Conservation (phyloP, 2,888 invertebrate genomes). For the Drosophila mimetica region DNA sequence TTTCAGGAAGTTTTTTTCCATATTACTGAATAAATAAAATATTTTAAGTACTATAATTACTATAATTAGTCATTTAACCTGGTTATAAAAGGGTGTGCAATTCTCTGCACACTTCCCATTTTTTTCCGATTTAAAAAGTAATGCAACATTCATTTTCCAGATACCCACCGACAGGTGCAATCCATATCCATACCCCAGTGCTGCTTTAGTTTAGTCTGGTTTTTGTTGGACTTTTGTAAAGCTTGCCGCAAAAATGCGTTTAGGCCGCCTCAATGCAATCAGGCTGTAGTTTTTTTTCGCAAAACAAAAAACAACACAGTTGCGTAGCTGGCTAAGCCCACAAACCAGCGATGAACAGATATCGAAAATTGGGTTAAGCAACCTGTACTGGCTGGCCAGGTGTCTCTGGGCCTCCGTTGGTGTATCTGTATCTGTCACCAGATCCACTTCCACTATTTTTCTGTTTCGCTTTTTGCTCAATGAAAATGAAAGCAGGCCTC, state of each 20-base stretch:
- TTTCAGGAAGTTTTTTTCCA: too few species aligned
- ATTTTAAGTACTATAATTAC: too few species aligned
- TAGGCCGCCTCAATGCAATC: constrained; percentile 41
- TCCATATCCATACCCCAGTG: constrained; percentile 22
- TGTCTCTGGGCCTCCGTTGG: constrained; percentile 28
- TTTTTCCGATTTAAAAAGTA: constrained; percentile 13
- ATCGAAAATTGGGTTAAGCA: constrained; percentile 74
- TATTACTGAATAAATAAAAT: too few species aligned
- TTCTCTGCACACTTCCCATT: not conserved
- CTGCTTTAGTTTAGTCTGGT: constrained; percentile 21
- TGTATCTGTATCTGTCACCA: constrained; percentile 37
- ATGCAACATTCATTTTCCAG: constrained; percentile 32
- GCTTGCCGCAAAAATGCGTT: constrained; percentile 61
- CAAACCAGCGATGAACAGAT: constrained; percentile 51
- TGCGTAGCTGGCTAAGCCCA: constrained; percentile 68
- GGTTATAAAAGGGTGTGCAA: constrained; percentile 14
- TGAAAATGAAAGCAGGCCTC: constrained; percentile 76
- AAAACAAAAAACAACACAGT: constrained; percentile 36
- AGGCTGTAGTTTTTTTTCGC: constrained; percentile 26
- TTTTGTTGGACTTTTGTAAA: constrained; percentile 25
- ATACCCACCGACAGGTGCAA: constrained; percentile 55
- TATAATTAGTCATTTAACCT: not conserved
- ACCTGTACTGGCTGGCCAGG: constrained; percentile 40
- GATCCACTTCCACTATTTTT: constrained; percentile 39
- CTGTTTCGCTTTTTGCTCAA: constrained; percentile 59